Conservation (phyloP, 2,888 invertebrate species). For the Acronicta aceris region DNA sequence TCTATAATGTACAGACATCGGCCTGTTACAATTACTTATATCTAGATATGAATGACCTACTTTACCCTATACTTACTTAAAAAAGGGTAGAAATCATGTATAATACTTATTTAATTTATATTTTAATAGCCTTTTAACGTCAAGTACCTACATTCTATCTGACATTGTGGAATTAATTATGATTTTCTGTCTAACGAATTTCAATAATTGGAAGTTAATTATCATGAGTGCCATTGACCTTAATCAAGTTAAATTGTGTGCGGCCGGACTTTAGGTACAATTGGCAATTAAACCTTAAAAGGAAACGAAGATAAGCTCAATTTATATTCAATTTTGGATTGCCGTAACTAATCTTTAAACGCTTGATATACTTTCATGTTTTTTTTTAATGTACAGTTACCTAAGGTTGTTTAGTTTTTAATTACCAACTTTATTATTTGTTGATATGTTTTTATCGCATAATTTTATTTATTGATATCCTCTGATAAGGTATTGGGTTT, state of each 20-base stretch:
- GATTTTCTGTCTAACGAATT: slow-evolving; percentile 46
- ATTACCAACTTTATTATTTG: slow-evolving; percentile 33
- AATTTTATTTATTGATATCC: slow-evolving; percentile 28
- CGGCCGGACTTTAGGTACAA: slow-evolving; percentile 40
- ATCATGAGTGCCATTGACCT: slow-evolving; percentile 64
- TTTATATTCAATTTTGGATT: slow-evolving; percentile 64
- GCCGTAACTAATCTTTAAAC: slow-evolving; percentile 65
- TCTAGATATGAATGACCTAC: too few relatives aligned
- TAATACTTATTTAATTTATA: too few relatives aligned
- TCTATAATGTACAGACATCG: too few relatives aligned
- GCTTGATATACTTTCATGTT: slow-evolving; percentile 57
- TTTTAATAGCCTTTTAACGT: too few relatives aligned
- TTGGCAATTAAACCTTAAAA: slow-evolving; percentile 59
- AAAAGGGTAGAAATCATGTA: too few relatives aligned
- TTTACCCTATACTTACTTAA: too few relatives aligned
- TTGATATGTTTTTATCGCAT: slow-evolving; percentile 4
- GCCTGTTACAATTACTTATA: too few relatives aligned
- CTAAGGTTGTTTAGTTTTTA: slow-evolving; percentile 32
- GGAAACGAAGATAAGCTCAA: slow-evolving; percentile 56
- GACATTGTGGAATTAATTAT: slow-evolving; percentile 37
- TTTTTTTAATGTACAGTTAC: slow-evolving; percentile 20
- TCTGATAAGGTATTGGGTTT: slow-evolving; percentile 35
- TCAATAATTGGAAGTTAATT: slow-evolving; percentile 53
- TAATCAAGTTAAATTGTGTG: slow-evolving; percentile 60
- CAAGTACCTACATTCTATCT: slow-evolving; percentile 1